These are phyloP conservation scores for Chlorops oryzae DNA, from an alignment of 1,140 invertebrate species.

Conservation along the genomic window DNA sequence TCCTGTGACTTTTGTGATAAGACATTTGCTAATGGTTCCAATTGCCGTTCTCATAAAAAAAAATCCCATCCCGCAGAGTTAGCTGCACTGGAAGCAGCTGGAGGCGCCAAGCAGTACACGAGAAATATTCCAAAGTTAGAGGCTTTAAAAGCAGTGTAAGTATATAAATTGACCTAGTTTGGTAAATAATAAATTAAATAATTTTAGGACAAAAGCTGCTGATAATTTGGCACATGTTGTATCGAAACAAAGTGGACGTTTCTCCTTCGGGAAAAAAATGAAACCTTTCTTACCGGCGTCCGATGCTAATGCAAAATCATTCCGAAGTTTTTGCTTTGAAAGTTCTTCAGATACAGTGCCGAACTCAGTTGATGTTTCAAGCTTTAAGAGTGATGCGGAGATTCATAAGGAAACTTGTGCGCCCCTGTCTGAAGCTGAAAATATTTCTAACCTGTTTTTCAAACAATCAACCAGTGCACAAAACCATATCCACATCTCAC, in stretches of 20 bases:
- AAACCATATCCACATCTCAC: no score
- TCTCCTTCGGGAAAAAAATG: slow-evolving; percentile 16
- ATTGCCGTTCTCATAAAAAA: slow-evolving; percentile 46
- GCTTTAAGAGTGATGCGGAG: no score
- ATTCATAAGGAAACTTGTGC: no score
- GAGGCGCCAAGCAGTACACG: slow-evolving; percentile 27
- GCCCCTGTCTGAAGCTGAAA: no score
- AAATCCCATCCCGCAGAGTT: slow-evolving; percentile 44
- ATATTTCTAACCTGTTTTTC: no score
- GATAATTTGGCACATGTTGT: slow-evolving; percentile 38
- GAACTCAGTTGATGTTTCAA: no score
- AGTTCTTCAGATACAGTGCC: no score
- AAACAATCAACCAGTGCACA: no score
- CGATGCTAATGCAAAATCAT: no score
- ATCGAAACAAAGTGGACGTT: slow-evolving; percentile 36
- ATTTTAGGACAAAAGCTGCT: slow-evolving; percentile 10
- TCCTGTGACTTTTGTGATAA: slow-evolving; percentile 44
- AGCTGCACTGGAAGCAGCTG: slow-evolving; percentile 24
- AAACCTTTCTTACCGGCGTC: no score
- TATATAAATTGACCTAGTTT: neutral
- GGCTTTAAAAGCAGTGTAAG: slow-evolving; percentile 34
- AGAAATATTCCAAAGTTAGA: slow-evolving; percentile 44
- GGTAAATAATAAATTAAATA: neutral
- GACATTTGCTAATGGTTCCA: slow-evolving; percentile 46
- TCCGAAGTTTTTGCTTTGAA: no score